phyloP scores from a whole-genome alignment of 2,113 vertebrate genomes.

The Apistogramma diplotaenia region DNA sequence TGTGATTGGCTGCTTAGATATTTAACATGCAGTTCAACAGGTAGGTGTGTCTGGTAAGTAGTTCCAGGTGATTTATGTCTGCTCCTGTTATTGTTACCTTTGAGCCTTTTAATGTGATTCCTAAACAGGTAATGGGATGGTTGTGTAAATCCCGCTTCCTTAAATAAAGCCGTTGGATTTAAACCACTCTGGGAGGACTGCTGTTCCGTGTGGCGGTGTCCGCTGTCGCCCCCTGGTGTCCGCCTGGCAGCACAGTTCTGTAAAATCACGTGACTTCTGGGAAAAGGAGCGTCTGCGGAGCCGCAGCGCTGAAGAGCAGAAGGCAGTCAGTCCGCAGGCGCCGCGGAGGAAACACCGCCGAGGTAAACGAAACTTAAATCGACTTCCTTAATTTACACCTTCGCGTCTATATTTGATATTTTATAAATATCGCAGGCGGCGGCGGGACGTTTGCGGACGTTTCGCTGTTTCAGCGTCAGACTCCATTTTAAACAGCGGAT shows the following conservation, averaged over 20 bases:
- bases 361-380: constrained; percentile 62
- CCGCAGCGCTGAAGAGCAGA: too few species aligned
- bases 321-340: neutral
- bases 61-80: neutral
- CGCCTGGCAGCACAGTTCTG: accelerated
- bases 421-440: neutral
- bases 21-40: neutral
- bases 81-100: neutral
- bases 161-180: neutral
- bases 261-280: constrained; percentile 82
- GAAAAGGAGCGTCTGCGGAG: constrained; percentile 56
- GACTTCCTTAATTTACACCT: constrained; percentile 22
- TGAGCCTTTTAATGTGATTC: neutral
- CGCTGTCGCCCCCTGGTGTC: constrained; percentile 44
- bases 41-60: neutral
- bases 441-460: neutral
- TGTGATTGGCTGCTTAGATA: neutral
- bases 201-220: neutral
- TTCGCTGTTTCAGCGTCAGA: neutral
- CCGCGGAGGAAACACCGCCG: constrained; percentile 12
- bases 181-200: too few species aligned
- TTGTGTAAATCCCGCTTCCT: too few species aligned
- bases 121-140: neutral
- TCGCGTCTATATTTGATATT: neutral
- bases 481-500: neutral